Conservation (phyloP, 2,113 vertebrate genomes). For the Lipophrys pholis region DNA sequence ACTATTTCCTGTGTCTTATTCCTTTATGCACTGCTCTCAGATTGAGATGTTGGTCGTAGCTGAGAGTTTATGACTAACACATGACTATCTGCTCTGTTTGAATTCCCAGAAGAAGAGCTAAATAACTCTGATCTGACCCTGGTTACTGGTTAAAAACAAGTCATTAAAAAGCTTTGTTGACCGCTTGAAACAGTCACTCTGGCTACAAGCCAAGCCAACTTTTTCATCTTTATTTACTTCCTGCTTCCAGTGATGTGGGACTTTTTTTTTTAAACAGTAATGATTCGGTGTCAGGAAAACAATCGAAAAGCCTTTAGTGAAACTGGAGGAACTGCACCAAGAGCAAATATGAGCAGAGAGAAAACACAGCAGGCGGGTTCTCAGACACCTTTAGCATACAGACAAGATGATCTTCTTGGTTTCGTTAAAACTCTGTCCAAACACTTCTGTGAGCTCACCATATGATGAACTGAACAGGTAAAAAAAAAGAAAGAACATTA, state of each 20-base stretch:
- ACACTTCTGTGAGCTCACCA: background rate
- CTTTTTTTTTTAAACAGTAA: constrained; percentile 18
- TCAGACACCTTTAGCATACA: constrained; percentile 74
- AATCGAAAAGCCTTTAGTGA: constrained; percentile 36
- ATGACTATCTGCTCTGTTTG: no score
- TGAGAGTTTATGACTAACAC: no score
- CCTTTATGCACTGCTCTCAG: no score
- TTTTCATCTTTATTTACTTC: constrained; percentile 24
- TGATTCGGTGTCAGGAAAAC: constrained; percentile 37
- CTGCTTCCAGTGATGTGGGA: constrained; percentile 10
- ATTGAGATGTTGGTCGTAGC: no score
- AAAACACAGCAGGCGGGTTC: constrained; percentile 35
- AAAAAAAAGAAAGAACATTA: no score
- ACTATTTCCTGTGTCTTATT: no score
- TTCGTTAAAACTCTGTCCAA: constrained; percentile 53
- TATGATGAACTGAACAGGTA: background rate
- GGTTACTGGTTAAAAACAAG: no score
- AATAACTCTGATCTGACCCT: no score
- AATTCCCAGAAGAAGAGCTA: no score
- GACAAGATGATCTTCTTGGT: constrained; percentile 48
- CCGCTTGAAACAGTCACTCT: constrained; percentile 10
- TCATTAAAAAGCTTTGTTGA: constrained; percentile 22
- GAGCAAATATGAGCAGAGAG: constrained; percentile 63
- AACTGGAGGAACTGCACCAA: constrained; percentile 74
- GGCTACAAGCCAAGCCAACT: no score